Evolutionary conservation across 2,888 invertebrate genomes (phyloP).

Genomic region (Drosophila prostipennis): DNA sequence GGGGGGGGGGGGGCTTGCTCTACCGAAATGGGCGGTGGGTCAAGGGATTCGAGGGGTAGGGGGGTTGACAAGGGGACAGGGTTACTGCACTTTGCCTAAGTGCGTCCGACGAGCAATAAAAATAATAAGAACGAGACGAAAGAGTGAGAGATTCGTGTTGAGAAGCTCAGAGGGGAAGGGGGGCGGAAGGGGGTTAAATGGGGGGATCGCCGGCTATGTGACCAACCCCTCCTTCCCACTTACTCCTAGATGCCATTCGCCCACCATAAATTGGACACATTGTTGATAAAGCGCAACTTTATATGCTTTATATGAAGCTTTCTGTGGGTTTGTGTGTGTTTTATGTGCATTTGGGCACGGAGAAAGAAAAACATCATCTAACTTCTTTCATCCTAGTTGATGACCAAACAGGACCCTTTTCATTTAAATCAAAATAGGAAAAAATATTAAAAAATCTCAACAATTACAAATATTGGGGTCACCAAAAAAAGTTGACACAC

Average conservation of each 20-base stretch:
- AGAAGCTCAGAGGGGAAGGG: too few species aligned
- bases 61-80: constrained; percentile 7
- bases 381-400: background rate
- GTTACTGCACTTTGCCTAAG: constrained; percentile 45
- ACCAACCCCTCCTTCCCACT: background rate
- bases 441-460: too few species aligned
- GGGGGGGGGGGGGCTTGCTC: too few species aligned
- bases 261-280: constrained; percentile 75
- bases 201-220: constrained; percentile 24
- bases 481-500: too few species aligned
- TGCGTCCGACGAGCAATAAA: constrained; percentile 45
- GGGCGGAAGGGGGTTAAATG: background rate
- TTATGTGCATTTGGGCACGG: constrained; percentile 23
- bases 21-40: too few species aligned
- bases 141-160: constrained; percentile 23
- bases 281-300: constrained; percentile 77
- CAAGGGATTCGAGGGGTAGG: background rate
- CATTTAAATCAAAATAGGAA: too few species aligned
- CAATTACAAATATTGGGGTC: too few species aligned
- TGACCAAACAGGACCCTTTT: too few species aligned
- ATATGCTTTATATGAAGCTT: constrained; percentile 77
- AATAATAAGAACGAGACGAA: constrained; percentile 33
- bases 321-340: constrained; percentile 35
- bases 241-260: constrained; percentile 25
- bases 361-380: background rate